Evolutionary conservation across 2,797 vertebrate species (phyloP).

Genomic region (Notamacropus eugenii): DNA sequence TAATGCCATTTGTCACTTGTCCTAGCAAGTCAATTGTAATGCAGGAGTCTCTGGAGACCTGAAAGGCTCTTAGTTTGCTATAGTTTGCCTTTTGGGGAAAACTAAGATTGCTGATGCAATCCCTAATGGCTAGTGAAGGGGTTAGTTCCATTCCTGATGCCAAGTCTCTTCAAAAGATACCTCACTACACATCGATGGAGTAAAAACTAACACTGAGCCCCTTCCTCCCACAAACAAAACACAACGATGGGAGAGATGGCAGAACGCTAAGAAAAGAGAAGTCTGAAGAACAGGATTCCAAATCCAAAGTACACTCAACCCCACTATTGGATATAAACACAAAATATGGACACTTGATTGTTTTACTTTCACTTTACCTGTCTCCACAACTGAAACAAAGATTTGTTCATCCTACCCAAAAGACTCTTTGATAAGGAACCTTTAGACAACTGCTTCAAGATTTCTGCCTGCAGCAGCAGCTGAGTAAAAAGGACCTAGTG

Average conservation of each 20-base stretch:
- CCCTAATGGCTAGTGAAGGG: neutral
- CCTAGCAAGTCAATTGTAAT: neutral
- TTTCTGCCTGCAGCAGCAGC: neutral
- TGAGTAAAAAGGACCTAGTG: no score
- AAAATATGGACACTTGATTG: neutral
- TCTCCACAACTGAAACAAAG: neutral
- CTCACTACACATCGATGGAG: conserved; percentile 7
- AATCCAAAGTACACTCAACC: neutral
- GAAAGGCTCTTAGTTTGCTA: neutral
- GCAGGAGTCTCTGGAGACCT: conserved; percentile 6
- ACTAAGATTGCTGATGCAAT: conserved; percentile 20
- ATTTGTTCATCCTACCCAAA: neutral
- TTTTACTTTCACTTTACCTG: neutral
- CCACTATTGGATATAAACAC: neutral
- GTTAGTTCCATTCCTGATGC: neutral
- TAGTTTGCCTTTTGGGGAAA: neutral
- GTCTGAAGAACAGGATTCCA: conserved; percentile 18
- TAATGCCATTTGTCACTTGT: conserved; percentile 20
- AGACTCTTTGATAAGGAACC: neutral
- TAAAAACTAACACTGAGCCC: conserved; percentile 9
- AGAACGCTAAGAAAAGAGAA: neutral
- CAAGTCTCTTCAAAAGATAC: conserved; percentile 26
- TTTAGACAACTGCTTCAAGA: neutral
- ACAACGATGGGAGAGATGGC: neutral
- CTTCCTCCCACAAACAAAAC: neutral